These are phyloP conservation scores for Phenganax marumi DNA, from an alignment of 92 coral and sea anemone species.

Conservation along the genomic window DNA sequence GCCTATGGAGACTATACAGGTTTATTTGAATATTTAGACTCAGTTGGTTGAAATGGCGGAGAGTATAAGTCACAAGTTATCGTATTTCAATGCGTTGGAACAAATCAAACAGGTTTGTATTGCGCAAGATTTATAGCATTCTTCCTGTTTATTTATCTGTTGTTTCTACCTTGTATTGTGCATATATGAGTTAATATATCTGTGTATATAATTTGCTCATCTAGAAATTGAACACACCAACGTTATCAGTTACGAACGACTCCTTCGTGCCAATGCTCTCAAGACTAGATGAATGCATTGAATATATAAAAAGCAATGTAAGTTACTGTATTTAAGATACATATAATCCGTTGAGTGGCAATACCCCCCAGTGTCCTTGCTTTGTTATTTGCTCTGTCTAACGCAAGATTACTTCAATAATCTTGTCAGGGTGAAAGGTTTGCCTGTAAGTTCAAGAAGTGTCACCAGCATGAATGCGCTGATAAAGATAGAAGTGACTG, in stretches of 20 bases:
- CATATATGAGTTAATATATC: neutral
- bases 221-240: constrained; percentile 91
- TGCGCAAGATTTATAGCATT: neutral
- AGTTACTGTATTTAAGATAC: constrained; percentile 36
- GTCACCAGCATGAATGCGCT: too few species aligned
- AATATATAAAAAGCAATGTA: constrained; percentile 90
- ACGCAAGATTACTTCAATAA: neutral
- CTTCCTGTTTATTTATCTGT: neutral
- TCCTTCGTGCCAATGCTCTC: constrained; percentile 97
- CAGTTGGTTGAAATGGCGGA: constrained; percentile 97
- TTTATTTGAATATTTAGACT: constrained; percentile 61
- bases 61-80: constrained; percentile 87
- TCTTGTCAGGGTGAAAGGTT: neutral
- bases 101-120: constrained; percentile 88
- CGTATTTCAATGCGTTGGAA: constrained; percentile 91
- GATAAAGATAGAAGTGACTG: too few species aligned
- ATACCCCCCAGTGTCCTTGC: neutral
- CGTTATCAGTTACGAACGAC: constrained; percentile 90
- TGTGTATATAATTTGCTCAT: constrained; percentile 1
- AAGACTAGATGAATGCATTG: constrained; percentile 91
- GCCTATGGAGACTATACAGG: too few species aligned
- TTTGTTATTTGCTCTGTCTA: neutral
- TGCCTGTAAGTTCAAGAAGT: too few species aligned
- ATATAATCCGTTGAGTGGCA: too few species aligned
- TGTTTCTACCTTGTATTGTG: neutral